Percentiles rank a stretch among this genome's conserved stretches.
phyloP scores from a whole-genome alignment of 2,113 vertebrate species.

The Melanerpes formicivorus region DNA sequence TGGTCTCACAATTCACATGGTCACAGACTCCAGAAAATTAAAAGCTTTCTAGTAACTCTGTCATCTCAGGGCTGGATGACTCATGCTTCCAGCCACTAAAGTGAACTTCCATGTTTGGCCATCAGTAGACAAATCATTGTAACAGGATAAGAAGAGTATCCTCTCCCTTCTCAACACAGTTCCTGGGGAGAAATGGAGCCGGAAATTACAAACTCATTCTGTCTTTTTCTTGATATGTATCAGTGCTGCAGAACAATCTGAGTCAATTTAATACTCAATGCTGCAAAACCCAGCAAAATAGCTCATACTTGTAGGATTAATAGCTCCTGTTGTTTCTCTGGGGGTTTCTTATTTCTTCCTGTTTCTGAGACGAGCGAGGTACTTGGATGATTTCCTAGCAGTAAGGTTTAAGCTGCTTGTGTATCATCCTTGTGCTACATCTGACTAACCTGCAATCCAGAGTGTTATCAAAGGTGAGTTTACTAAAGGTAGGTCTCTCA shows the following conservation, averaged over 20 bases:
- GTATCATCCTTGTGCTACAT: neutral
- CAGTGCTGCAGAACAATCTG: neutral
- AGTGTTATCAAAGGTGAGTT: neutral
- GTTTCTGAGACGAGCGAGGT: neutral
- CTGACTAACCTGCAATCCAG: neutral
- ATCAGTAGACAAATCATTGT: neutral
- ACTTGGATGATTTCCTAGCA: neutral
- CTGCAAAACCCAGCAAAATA: neutral
- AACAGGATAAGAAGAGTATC: neutral
- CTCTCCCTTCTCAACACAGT: neutral
- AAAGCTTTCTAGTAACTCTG: neutral
- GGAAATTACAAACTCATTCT: neutral
- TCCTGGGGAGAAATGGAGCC: neutral
- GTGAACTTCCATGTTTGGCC: neutral
- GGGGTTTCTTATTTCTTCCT: neutral
- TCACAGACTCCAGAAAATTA: neutral
- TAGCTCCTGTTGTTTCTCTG: neutral
- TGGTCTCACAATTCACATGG: neutral
- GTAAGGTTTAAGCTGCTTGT: neutral
- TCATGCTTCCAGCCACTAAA: neutral
- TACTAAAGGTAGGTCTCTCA: neutral
- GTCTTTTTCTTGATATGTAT: neutral
- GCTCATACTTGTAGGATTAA: neutral
- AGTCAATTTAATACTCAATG: neutral
- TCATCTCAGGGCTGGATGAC: neutral